Evolutionary conservation across 23 tunicate species (phyloP), one percentile per base, ranked within the genome.

Genomic region (Oikopleura albicans): DNA sequence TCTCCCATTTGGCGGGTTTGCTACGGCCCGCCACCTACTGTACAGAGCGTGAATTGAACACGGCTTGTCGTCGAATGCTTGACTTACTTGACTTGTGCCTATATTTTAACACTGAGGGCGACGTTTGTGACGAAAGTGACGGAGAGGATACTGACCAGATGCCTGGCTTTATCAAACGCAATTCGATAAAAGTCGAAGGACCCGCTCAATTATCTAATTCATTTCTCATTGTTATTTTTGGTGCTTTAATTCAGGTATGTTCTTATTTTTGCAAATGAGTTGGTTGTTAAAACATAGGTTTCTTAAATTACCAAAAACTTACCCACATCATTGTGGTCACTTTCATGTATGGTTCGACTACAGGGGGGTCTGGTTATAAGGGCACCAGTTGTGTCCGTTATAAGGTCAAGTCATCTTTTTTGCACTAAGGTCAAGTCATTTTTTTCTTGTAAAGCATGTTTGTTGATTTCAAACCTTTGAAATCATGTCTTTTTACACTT

Each of bases 41-140:
- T 71, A 71, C 79, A 16, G 79, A 71, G 37, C 79, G 79, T 29
- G 79, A 71, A 29, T 29, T 71, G 4, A 71, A 71, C 31, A 71
- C 79, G 2, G 79, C 34, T 29, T 71, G 79, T 29, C 79, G 79
- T 31, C 79, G 79, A 71, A 71, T 71, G 79, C 79, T 71, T 29
- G 79, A 71, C 37, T 37, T 71, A 2, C 37, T 71, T 2, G 79
- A 71, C 2, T 29, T 71, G 34, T 71, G 79, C 35, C 27, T 71
- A 4, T 71, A 71, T 37, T 71, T 71, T 29, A 49, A 49, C 63
- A 22, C 12, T 49, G 63, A 49, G 16, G 12, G 16, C 63, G 79
- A 71, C 2, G 34, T 29, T 71, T 8, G 16, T 22, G 59, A 49
- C 22, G 63, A 49, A 49, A 12, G 4, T 71, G 79, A 71, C 79